phyloP scores from a whole-genome alignment of 2,888 invertebrate genomes.

The Boloria euphrosyne region DNA sequence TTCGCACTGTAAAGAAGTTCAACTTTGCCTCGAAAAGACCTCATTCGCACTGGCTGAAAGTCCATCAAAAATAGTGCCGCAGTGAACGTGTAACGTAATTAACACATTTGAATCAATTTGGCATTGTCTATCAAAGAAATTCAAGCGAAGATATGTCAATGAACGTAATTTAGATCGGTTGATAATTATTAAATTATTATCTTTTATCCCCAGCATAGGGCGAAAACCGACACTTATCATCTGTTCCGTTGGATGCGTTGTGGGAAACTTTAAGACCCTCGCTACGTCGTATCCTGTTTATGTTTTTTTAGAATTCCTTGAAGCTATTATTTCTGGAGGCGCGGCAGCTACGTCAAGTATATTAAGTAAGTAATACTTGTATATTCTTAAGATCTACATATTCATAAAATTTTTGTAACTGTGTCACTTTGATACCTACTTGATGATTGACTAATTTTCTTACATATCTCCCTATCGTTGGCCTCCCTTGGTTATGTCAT shows the following conservation, averaged over 20 bases:
- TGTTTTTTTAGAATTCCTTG: slow-evolving; percentile 59
- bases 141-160: too few species aligned
- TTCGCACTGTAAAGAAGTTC: too few species aligned
- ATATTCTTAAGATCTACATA: background rate
- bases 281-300: slow-evolving; percentile 58
- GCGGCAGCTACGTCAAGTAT: slow-evolving; percentile 59
- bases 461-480: background rate
- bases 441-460: background rate
- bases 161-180: too few species aligned
- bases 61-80: too few species aligned
- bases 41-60: too few species aligned
- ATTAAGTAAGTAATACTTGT: slow-evolving; percentile 54
- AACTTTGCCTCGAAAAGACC: too few species aligned
- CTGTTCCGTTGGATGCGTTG: slow-evolving; percentile 54
- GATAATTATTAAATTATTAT: background rate
- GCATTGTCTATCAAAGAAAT: too few species aligned
- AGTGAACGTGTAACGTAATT: too few species aligned
- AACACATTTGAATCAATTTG: too few species aligned
- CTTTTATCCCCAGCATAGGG: slow-evolving; percentile 55
- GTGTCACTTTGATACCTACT: background rate
- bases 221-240: slow-evolving; percentile 62
- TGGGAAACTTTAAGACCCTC: slow-evolving; percentile 64
- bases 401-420: too few species aligned
- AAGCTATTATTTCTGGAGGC: slow-evolving; percentile 61
- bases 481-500: too few species aligned